Percentiles rank a stretch among this genome's conserved stretches.
phyloP scores from a whole-genome alignment of 2,113 vertebrate genomes.

The Galemys pyrenaicus region DNA sequence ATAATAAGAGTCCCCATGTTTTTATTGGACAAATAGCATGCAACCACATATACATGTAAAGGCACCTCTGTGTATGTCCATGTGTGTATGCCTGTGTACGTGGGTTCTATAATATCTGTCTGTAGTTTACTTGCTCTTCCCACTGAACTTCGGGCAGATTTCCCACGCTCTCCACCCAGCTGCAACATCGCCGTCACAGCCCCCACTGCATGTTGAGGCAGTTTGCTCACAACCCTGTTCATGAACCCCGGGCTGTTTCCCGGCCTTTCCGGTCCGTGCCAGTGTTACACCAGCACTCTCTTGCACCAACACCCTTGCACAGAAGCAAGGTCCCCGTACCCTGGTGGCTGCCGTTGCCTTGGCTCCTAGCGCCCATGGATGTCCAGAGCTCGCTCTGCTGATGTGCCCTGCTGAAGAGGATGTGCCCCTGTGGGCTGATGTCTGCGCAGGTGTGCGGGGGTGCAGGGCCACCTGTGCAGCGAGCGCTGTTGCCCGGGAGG shows the following conservation, averaged over 20 bases:
- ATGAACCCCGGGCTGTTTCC: not conserved
- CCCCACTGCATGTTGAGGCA: accelerated
- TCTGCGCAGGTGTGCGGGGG: not conserved
- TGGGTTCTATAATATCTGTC: too few species aligned
- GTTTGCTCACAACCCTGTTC: accelerated
- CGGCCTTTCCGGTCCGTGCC: not conserved
- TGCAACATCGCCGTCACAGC: not conserved
- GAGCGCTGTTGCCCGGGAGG: not conserved
- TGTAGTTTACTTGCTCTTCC: not conserved
- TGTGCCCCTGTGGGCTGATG: not conserved
- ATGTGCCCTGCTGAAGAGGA: not conserved
- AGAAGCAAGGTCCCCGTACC: not conserved
- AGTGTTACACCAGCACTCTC: not conserved
- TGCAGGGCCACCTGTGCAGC: too few species aligned
- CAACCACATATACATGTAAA: not conserved
- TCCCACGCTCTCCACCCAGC: not conserved
- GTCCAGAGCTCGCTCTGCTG: not conserved
- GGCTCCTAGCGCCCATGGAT: accelerated
- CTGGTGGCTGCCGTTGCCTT: not conserved
- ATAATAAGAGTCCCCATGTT: too few species aligned
- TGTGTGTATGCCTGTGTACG: not conserved
- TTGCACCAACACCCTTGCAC: too few species aligned
- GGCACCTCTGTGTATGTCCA: not conserved
- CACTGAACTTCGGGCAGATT: not conserved
- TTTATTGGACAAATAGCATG: too few species aligned